These are phyloP conservation scores for Diaphora mendica DNA, from an alignment of 2,888 invertebrate species.

Conservation along the genomic window DNA sequence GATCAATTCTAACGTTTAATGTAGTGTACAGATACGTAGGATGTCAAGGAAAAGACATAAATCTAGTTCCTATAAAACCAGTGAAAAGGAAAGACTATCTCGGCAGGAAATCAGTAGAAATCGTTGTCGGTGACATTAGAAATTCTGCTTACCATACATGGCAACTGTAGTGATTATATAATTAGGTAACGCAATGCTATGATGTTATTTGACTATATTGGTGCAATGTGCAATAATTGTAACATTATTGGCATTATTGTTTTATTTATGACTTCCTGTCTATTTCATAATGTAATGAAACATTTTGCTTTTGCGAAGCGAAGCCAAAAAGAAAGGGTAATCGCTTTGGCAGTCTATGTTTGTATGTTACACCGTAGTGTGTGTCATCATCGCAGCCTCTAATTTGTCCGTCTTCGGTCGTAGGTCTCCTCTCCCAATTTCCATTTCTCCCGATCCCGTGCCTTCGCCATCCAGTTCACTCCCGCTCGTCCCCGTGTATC, in stretches of 20 bases:
- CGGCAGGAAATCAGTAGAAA: conserved; percentile 44
- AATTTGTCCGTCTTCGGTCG: too few relatives aligned
- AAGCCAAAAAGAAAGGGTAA: too few relatives aligned
- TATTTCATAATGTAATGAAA: not conserved
- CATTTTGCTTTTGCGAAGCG: not conserved
- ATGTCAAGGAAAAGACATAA: not conserved
- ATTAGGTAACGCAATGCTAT: conserved; percentile 17
- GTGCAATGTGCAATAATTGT: not conserved
- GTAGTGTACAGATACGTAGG: not conserved
- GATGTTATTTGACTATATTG: conserved; percentile 1
- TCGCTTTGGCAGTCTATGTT: too few relatives aligned
- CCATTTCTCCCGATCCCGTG: too few relatives aligned
- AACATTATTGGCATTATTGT: conserved; percentile 4
- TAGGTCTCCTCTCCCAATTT: too few relatives aligned
- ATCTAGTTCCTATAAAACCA: conserved; percentile 2
- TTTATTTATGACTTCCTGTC: conserved; percentile 1
- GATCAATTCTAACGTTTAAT: too few relatives aligned
- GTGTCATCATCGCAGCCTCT: too few relatives aligned
- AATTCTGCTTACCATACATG: conserved; percentile 31
- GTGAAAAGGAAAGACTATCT: conserved; percentile 16
- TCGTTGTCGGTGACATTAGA: conserved; percentile 26
- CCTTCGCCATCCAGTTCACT: too few relatives aligned
- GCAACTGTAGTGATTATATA: conserved; percentile 27
- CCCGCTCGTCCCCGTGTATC: too few relatives aligned
- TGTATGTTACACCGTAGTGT: too few relatives aligned